A percentile compares a stretch with the other conserved stretches of the same genome.
Conservation (phyloP, 2,888 invertebrate species). For the Macaria notata region DNA sequence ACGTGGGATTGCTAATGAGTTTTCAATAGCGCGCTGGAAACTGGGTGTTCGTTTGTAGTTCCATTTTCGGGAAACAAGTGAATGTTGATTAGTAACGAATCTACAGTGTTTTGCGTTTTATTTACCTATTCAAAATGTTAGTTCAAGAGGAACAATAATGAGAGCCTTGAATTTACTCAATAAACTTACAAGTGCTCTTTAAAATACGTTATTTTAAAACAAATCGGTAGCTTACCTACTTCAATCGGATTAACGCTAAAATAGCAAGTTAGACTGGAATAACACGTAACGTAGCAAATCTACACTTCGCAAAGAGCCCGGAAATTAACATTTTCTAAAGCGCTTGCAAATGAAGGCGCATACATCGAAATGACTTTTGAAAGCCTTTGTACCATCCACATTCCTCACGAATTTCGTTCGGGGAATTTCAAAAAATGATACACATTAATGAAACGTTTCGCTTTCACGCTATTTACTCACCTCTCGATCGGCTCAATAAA, state of each 20-base stretch:
- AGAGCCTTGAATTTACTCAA: no score
- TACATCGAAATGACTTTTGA: slow-evolving; percentile 59
- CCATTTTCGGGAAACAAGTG: slow-evolving; percentile 3
- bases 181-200: no score
- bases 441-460: slow-evolving; percentile 54
- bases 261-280: slow-evolving; percentile 1
- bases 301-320: slow-evolving; percentile 33
- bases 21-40: slow-evolving; percentile 11
- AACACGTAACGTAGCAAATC: slow-evolving; percentile 3
- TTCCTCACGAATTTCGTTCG: slow-evolving; percentile 43
- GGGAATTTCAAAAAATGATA: slow-evolving; percentile 47
- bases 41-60: neutral
- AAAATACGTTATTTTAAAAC: no score
- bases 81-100: neutral
- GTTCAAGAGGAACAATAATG: no score
- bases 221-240: neutral
- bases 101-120: no score
- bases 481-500: slow-evolving; percentile 64
- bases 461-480: slow-evolving; percentile 55
- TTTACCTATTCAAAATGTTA: no score
- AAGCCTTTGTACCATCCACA: slow-evolving; percentile 53
- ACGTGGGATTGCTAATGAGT: slow-evolving; percentile 9
- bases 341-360: slow-evolving; percentile 62
- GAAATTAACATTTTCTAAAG: slow-evolving; percentile 70
- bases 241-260: slow-evolving; percentile 2